These are phyloP conservation scores for Drosophila conformis DNA, from an alignment of 2,888 invertebrate species.

Conservation along the genomic window DNA sequence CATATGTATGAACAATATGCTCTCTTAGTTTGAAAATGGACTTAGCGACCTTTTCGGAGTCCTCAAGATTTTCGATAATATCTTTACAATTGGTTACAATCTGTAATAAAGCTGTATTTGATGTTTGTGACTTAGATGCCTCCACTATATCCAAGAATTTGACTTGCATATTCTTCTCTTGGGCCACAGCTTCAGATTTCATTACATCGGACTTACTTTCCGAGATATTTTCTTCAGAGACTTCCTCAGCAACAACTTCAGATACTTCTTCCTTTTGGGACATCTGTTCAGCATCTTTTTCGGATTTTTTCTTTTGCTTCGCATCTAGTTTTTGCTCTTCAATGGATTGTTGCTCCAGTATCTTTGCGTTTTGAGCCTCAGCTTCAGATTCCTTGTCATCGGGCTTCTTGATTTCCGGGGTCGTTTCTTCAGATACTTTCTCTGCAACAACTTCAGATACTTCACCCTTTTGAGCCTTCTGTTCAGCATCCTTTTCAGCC, in stretches of 20 bases:
- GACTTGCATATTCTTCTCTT: not conserved
- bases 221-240: not conserved
- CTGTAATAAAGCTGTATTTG: not conserved
- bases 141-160: not conserved
- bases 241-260: constrained; percentile 3
- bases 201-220: fast-evolving
- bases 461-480: constrained; percentile 1
- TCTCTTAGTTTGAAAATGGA: constrained; percentile 76
- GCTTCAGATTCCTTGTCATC: not conserved
- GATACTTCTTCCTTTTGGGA: not conserved
- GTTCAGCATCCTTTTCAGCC: not conserved
- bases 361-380: not conserved
- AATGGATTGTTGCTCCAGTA: fast-evolving
- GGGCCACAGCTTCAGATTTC: not conserved
- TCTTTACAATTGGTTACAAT: constrained; percentile 35
- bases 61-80: constrained; percentile 47
- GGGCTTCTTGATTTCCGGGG: not conserved
- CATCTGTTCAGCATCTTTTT: not conserved
- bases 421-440: not conserved
- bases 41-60: constrained; percentile 57
- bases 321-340: not conserved
- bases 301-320: not conserved
- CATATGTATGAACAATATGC: constrained; percentile 82
- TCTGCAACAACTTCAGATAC: constrained; percentile 2
- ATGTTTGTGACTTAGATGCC: not conserved